Conservation (phyloP, 2,888 invertebrate species). For the Diabrotica balteata region DNA sequence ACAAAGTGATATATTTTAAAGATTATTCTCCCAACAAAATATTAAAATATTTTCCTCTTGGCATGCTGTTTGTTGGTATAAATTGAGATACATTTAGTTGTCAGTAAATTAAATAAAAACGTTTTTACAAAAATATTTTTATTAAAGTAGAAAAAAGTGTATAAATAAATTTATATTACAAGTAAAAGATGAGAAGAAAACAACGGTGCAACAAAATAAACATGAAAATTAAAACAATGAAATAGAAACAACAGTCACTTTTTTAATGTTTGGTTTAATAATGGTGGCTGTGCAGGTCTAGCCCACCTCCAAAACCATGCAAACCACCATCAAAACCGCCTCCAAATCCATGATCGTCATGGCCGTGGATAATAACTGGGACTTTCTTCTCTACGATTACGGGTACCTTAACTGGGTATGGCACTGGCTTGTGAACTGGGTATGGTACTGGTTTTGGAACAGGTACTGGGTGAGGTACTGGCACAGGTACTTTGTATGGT, state of each 20-base stretch:
- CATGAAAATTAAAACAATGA: conserved; percentile 34
- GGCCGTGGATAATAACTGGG: conserved; percentile 54
- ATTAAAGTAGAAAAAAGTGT: conserved; percentile 40
- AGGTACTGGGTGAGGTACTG: conserved; percentile 56
- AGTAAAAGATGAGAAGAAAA: conserved; percentile 36
- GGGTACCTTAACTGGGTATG: conserved; percentile 59
- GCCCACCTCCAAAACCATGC: conserved; percentile 35
- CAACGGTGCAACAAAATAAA: conserved; percentile 43
- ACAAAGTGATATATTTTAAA: no score
- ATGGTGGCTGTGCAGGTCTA: conserved; percentile 33
- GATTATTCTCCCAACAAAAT: no score
- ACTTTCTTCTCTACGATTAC: conserved; percentile 64
- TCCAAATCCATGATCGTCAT: conserved; percentile 56
- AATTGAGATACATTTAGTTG: no score
- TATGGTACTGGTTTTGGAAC: conserved; percentile 51
- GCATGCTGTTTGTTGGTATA: no score
- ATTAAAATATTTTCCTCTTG: no score
- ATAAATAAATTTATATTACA: conserved; percentile 42
- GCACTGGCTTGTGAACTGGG: conserved; percentile 57
- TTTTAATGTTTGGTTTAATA: conserved; percentile 15
- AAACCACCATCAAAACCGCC: conserved; percentile 40
- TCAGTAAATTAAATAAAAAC: neutral
- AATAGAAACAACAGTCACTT: conserved; percentile 21
- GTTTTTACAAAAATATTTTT: conserved; percentile 37
- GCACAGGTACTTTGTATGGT: conserved; percentile 63